Evolutionary conservation across 37 sponge, comb jelly and placozoan genomes (phyloP).

Genomic region (Geodia barretti): DNA sequence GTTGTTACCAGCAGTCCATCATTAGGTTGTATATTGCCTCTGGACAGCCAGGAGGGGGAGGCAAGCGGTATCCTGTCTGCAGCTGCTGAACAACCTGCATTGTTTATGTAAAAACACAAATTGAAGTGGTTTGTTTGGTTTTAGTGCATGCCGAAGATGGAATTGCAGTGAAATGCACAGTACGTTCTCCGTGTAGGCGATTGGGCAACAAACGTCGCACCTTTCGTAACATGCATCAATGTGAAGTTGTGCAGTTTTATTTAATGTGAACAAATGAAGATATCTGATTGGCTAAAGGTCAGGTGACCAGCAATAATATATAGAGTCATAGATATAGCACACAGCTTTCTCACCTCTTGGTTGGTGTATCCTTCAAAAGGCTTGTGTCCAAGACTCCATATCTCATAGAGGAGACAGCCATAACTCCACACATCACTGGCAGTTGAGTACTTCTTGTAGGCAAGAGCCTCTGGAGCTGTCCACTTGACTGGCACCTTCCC

Average conservation of each 20-base stretch:
- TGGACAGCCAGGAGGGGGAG: constrained; percentile 55
- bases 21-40: constrained; percentile 31
- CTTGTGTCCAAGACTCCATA: constrained; percentile 54
- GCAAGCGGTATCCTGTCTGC: constrained; percentile 15
- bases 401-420: constrained; percentile 55
- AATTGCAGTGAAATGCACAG: too few relatives aligned
- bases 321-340: too few relatives aligned
- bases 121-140: neutral
- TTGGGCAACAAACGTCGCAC: too few relatives aligned
- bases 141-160: neutral
- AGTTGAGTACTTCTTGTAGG: constrained; percentile 53
- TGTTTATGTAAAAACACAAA: neutral
- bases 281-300: too few relatives aligned
- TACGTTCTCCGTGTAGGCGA: too few relatives aligned
- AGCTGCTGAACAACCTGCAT: neutral
- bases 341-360: constrained; percentile 18
- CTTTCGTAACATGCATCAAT: too few relatives aligned
- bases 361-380: constrained; percentile 34
- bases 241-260: too few relatives aligned
- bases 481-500: constrained; percentile 56
- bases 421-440: constrained; percentile 67
- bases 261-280: too few relatives aligned
- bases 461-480: constrained; percentile 61
- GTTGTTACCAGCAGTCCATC: constrained; percentile 52
- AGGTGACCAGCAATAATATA: too few relatives aligned